Percentiles rank a stretch among this genome's conserved stretches.
Conservation (phyloP, 2,113 vertebrate genomes). For the Cygnus buccinator region DNA sequence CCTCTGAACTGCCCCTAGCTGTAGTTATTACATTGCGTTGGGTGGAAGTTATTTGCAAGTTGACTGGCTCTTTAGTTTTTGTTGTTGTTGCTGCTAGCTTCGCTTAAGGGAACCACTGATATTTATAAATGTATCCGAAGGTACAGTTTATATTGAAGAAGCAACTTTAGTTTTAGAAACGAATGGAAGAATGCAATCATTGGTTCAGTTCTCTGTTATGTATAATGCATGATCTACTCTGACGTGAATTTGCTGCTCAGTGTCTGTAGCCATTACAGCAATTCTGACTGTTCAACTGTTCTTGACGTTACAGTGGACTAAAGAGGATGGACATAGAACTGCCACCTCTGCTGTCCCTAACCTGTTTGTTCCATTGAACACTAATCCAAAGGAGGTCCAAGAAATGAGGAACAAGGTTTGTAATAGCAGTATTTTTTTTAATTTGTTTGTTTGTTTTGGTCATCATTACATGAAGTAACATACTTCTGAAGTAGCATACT, state of each 20-base stretch:
- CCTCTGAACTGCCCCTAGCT: neutral
- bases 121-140: neutral
- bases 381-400: constrained; percentile 96
- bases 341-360: constrained; percentile 90
- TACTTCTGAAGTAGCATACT: neutral
- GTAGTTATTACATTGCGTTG: neutral
- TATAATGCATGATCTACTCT: constrained; percentile 87
- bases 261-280: neutral
- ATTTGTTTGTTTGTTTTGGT: neutral
- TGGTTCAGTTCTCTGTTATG: constrained; percentile 86
- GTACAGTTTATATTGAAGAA: neutral
- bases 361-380: constrained; percentile 98
- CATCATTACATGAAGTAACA: neutral
- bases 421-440: neutral
- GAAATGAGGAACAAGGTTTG: constrained; percentile 99
- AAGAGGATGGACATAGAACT: constrained; percentile 93
- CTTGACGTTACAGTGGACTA: constrained; percentile 93
- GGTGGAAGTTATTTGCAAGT: neutral
- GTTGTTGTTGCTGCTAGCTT: neutral
- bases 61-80: neutral
- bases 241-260: constrained; percentile 53
- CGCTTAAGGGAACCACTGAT: neutral
- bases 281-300: constrained; percentile 71
- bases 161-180: neutral
- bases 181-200: constrained; percentile 75